Evolutionary conservation across 2,113 vertebrate species (phyloP).

Genomic region (Diadophis punctatus): DNA sequence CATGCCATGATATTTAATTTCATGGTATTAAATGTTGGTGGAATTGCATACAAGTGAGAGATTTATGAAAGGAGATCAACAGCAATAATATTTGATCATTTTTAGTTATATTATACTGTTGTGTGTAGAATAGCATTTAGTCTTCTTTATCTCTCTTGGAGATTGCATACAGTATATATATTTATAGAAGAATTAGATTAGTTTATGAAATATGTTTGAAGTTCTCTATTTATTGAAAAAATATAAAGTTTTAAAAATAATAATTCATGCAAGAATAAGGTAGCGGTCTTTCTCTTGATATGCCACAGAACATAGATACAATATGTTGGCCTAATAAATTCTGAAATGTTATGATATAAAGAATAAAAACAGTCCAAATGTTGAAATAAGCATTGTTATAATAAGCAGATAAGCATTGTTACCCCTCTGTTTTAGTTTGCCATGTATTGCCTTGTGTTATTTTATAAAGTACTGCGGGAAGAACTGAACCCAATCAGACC

Average conservation of each 20-base stretch:
- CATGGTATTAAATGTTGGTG: neutral
- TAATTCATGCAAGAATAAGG: neutral
- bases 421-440: conserved; percentile 81
- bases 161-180: no score
- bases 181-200: neutral
- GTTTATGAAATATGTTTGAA: neutral
- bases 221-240: neutral
- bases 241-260: neutral
- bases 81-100: neutral
- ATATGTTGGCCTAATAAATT: neutral
- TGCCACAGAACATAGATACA: neutral
- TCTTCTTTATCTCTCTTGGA: neutral
- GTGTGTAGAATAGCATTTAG: neutral
- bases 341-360: neutral
- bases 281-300: neutral
- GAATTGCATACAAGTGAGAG: neutral
- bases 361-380: neutral
- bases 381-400: neutral
- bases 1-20: neutral
- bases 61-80: neutral
- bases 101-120: neutral
- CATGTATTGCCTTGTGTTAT: conserved; percentile 97
- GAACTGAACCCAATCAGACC: conserved; percentile 92
- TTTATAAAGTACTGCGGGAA: conserved; percentile 90
- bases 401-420: conserved; percentile 8